Evolutionary conservation across 1,140 invertebrate species (phyloP).

Genomic region (Caenorhabditis briggsae): DNA sequence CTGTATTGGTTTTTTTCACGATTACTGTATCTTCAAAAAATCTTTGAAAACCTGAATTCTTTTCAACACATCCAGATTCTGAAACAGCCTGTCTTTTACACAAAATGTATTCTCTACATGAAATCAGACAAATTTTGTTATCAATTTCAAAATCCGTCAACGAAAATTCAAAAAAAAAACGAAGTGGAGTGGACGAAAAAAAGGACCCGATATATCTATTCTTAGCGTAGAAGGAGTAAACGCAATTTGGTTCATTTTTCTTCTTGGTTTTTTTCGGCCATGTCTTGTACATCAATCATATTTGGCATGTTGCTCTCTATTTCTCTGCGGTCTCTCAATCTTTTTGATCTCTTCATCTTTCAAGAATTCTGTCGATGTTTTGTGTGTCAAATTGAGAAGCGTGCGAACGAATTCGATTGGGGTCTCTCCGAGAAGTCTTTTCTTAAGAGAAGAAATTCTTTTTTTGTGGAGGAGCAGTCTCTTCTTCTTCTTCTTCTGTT

Average conservation of each 20-base stretch:
- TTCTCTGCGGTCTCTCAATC: neutral
- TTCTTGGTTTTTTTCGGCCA: neutral
- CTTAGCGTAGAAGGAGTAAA: conserved; percentile 15
- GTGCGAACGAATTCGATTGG: conserved; percentile 54
- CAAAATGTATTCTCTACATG: too few species aligned
- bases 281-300: conserved; percentile 39
- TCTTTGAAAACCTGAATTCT: too few species aligned
- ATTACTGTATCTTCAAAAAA: too few species aligned
- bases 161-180: neutral
- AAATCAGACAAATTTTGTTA: neutral
- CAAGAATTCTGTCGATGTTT: conserved; percentile 8
- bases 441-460: neutral
- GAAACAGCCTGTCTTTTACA: too few species aligned
- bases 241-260: conserved; percentile 44
- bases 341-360: neutral
- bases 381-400: conserved; percentile 53
- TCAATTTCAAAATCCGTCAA: neutral
- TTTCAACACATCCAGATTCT: too few species aligned
- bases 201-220: conserved; percentile 31
- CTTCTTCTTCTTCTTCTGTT: neutral
- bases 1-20: too few species aligned
- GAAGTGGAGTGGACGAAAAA: neutral
- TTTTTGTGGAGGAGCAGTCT: neutral
- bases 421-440: neutral
- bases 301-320: conserved; percentile 1